These are phyloP conservation scores for Suncus etruscus DNA, from an alignment of 2,113 vertebrate genomes.

Conservation along the genomic window DNA sequence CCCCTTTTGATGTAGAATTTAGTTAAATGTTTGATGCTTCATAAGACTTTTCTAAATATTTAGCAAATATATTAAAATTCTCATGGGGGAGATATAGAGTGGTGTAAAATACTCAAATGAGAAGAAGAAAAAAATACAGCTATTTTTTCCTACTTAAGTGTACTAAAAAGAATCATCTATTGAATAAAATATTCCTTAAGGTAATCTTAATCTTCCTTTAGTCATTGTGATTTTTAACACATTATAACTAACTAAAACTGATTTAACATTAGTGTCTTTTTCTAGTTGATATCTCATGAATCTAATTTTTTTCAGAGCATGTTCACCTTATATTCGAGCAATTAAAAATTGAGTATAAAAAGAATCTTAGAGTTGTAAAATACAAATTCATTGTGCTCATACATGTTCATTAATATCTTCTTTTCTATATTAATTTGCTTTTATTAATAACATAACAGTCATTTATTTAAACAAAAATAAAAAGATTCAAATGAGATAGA, in stretches of 20 bases:
- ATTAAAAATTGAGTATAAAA: constrained; percentile 64
- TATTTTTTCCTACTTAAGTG: neutral
- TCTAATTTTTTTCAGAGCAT: neutral
- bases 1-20: neutral
- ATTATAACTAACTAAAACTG: constrained; percentile 1
- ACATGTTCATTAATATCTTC: constrained; percentile 56
- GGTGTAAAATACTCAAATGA: neutral
- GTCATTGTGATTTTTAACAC: constrained; percentile 26
- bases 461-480: constrained; percentile 46
- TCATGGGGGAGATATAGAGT: accelerated
- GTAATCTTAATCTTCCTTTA: neutral
- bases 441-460: constrained; percentile 39
- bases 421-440: constrained; percentile 54
- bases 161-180: neutral
- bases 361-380: constrained; percentile 57
- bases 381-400: neutral
- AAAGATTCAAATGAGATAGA: constrained; percentile 22
- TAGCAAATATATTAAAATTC: neutral
- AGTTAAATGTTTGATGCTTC: neutral
- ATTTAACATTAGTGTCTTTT: constrained; percentile 61
- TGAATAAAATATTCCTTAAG: neutral
- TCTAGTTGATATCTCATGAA: constrained; percentile 56
- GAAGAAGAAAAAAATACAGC: neutral
- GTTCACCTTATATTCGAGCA: constrained; percentile 48
- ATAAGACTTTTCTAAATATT: neutral